Conservation (phyloP, 2,113 vertebrate species). For the Sinocyclocheilus anophthalmus region DNA sequence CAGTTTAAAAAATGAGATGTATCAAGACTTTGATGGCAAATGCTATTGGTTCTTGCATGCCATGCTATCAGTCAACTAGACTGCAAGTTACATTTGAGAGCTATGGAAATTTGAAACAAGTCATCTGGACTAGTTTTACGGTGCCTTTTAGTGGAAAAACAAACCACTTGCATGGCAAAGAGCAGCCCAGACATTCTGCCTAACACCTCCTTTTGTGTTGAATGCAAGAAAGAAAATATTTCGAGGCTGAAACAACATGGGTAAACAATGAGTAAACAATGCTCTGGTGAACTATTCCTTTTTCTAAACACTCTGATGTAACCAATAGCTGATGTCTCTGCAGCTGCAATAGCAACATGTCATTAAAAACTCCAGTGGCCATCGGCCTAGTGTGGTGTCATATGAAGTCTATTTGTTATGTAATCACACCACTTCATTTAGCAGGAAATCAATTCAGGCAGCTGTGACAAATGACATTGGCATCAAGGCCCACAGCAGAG, state of each 20-base stretch:
- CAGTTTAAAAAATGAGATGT: too few relatives aligned
- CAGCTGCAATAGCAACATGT: background rate
- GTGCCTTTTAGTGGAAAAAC: too few relatives aligned
- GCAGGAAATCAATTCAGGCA: slow-evolving; percentile 14
- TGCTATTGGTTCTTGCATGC: too few relatives aligned
- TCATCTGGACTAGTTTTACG: too few relatives aligned
- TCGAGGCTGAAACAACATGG: too few relatives aligned
- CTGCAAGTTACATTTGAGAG: too few relatives aligned
- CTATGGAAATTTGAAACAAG: too few relatives aligned
- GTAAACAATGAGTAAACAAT: background rate
- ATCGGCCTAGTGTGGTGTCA: background rate
- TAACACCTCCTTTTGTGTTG: background rate
- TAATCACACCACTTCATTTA: slow-evolving; percentile 26
- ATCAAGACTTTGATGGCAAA: too few relatives aligned
- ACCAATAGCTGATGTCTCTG: background rate
- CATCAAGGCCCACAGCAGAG: background rate
- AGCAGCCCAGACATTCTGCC: background rate
- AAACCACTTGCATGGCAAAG: background rate
- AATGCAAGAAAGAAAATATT: too few relatives aligned
- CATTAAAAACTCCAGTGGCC: background rate
- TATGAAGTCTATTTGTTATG: slow-evolving; percentile 25
- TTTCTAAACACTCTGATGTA: background rate
- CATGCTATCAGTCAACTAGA: too few relatives aligned
- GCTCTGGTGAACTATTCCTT: background rate
- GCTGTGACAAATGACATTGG: slow-evolving; percentile 22